phyloP scores from a whole-genome alignment of 2,797 vertebrate genomes.

The Sebastes oblongus region DNA sequence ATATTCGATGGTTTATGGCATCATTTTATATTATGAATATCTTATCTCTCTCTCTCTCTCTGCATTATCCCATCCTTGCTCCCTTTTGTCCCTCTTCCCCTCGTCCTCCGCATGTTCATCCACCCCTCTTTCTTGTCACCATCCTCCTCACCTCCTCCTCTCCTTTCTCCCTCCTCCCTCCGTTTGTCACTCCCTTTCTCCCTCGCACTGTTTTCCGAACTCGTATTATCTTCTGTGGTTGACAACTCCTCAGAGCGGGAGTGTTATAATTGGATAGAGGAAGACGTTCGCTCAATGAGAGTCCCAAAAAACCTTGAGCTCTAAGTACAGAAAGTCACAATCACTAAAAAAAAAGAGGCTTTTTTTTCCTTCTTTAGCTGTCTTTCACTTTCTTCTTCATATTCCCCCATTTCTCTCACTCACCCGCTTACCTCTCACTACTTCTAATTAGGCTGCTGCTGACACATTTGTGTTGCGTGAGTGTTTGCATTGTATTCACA shows the following conservation, averaged over 20 bases:
- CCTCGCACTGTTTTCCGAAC: background rate
- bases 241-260: constrained; percentile 37
- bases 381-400: constrained; percentile 35
- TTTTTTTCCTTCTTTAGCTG: constrained; percentile 6
- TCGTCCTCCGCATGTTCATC: background rate
- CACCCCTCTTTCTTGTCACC: background rate
- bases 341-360: constrained; percentile 16
- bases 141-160: background rate
- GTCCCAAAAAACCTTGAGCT: constrained; percentile 24
- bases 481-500: constrained; percentile 22
- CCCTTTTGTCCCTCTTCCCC: background rate
- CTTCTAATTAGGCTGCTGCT: constrained; percentile 55
- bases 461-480: constrained; percentile 17
- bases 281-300: constrained; percentile 6
- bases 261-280: constrained; percentile 55
- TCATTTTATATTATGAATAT: background rate
- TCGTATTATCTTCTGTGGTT: constrained; percentile 30
- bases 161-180: background rate
- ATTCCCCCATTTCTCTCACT: constrained; percentile 20
- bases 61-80: background rate
- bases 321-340: constrained; percentile 36
- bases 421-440: constrained; percentile 23
- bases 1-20: background rate
- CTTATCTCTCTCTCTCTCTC: background rate
- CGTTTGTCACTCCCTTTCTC: constrained; percentile 5